Conservation (phyloP, 2,888 invertebrate genomes). For the Shargacucullia verbasci region DNA sequence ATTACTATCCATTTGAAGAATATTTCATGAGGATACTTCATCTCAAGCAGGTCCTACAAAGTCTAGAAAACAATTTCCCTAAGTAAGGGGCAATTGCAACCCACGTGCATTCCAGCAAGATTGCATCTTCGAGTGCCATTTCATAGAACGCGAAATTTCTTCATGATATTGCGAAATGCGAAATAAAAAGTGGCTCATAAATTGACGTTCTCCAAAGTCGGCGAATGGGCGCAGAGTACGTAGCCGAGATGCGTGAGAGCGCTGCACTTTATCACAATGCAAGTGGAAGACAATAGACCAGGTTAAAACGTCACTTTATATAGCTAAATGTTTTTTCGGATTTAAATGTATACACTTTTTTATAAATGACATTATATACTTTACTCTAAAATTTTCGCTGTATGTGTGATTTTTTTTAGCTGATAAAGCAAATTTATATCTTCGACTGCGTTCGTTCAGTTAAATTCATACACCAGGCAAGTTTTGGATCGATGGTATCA, state of each 20-base stretch:
- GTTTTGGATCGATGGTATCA: too few species aligned
- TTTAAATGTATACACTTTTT: too few species aligned
- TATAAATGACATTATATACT: too few species aligned
- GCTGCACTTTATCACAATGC: constrained; percentile 9
- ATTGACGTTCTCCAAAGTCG: constrained; percentile 42
- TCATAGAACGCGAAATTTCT: constrained; percentile 26
- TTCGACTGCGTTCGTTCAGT: too few species aligned
- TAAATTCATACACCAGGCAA: too few species aligned
- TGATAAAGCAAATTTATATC: too few species aligned
- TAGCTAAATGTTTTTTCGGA: too few species aligned
- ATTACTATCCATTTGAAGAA: constrained; percentile 8
- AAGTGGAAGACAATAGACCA: neutral
- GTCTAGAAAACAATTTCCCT: constrained; percentile 43
- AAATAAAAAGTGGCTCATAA: constrained; percentile 50
- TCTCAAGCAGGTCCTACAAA: constrained; percentile 6
- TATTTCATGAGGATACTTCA: constrained; percentile 26
- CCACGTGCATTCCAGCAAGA: constrained; percentile 34
- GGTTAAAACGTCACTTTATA: too few species aligned
- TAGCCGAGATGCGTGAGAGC: constrained; percentile 20
- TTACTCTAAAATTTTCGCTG: too few species aligned
- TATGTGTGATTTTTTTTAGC: too few species aligned
- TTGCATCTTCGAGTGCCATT: constrained; percentile 29
- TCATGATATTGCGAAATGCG: constrained; percentile 40
- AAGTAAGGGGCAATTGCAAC: constrained; percentile 22
- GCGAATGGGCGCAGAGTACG: constrained; percentile 14